Percentiles rank a stretch among this genome's conserved stretches.
phyloP scores from a whole-genome alignment of 2,113 vertebrate genomes.

The Chlamydotis undulata region DNA sequence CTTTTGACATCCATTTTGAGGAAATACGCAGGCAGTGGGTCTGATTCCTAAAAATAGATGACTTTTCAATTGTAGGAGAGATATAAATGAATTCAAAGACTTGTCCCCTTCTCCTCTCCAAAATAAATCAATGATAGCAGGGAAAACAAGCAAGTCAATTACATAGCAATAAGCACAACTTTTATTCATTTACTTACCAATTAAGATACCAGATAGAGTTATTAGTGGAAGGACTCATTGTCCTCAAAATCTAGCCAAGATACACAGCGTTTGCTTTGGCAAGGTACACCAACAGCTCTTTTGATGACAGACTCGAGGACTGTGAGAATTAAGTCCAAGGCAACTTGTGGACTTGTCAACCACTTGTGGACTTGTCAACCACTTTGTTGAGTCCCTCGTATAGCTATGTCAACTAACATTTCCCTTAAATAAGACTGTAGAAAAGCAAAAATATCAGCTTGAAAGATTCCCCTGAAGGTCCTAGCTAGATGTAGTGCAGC shows the following conservation, averaged over 20 bases:
- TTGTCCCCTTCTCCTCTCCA: neutral
- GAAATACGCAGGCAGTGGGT: neutral
- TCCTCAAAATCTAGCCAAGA: neutral
- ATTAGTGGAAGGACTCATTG: neutral
- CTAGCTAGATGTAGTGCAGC: neutral
- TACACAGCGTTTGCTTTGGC: neutral
- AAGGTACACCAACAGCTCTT: neutral
- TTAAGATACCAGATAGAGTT: constrained; percentile 28
- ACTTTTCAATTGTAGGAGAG: neutral
- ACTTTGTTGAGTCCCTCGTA: neutral
- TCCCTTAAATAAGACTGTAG: neutral
- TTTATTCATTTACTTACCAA: constrained; percentile 35
- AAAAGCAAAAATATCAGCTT: neutral
- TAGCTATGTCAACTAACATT: neutral
- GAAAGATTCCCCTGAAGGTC: neutral
- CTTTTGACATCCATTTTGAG: neutral
- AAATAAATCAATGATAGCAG: neutral
- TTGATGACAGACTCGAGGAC: neutral
- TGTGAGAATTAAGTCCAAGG: neutral
- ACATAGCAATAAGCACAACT: constrained; percentile 18
- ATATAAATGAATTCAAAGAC: neutral
- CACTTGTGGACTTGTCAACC: no score
- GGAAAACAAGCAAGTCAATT: constrained; percentile 46
- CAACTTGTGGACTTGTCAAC: neutral
- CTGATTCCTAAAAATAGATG: neutral